Evolutionary conservation across 2,888 invertebrate genomes (phyloP).

Genomic region (Diplolepis rosae): DNA sequence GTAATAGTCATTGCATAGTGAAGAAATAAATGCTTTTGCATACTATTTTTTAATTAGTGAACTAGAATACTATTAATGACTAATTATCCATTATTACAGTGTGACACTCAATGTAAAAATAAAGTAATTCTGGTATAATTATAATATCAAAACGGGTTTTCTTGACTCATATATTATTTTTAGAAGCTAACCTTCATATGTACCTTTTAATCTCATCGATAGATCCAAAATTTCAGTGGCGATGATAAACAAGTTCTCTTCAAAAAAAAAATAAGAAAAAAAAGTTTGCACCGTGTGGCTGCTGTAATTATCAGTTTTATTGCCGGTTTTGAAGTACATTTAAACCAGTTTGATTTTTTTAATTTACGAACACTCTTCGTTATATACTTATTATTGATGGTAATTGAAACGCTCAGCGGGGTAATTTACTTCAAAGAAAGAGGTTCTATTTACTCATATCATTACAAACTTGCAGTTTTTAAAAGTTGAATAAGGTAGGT

Average conservation of each 20-base stretch:
- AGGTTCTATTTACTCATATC: not conserved
- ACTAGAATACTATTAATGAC: no score
- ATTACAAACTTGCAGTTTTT: not conserved
- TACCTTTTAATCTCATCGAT: not conserved
- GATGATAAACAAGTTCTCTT: not conserved
- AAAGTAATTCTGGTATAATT: no score
- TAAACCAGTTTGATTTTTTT: conserved; percentile 23
- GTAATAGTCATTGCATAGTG: no score
- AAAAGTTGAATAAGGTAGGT: not conserved
- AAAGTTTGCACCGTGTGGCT: conserved; percentile 3
- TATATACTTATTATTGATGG: conserved; percentile 16
- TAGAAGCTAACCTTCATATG: not conserved
- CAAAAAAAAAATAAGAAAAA: conserved; percentile 16
- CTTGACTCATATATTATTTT: no score
- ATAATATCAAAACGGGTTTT: no score
- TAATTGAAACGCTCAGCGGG: conserved; percentile 28
- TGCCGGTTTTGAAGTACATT: conserved; percentile 18
- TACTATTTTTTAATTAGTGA: no score
- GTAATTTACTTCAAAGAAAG: not conserved
- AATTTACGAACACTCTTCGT: not conserved
- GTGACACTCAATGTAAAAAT: no score
- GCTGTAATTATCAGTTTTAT: conserved; percentile 21
- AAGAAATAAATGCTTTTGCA: no score
- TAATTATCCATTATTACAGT: no score
- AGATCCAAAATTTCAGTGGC: not conserved